Evolutionary conservation across 2,888 invertebrate genomes (phyloP).

Genomic region (Chydorus sphaericus): DNA sequence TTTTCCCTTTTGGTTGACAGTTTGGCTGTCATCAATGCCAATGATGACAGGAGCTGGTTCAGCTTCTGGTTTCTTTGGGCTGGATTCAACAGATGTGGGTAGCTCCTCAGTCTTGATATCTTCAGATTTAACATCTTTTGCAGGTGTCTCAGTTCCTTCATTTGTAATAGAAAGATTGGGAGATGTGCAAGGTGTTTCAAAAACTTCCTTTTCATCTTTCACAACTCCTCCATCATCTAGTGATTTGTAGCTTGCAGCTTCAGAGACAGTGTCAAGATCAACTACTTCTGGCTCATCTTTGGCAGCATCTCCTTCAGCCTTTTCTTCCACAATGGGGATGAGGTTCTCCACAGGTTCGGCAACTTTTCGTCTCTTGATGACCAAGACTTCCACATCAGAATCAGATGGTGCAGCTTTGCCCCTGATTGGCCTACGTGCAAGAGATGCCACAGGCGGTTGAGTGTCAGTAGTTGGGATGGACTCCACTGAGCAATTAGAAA

Average conservation of each 20-base stretch:
- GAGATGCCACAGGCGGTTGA: not conserved
- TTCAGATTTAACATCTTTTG: not conserved
- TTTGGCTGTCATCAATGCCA: not conserved
- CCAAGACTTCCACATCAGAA: not conserved
- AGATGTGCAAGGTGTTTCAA: no score
- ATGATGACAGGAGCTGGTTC: not conserved
- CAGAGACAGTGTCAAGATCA: no score
- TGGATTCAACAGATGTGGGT: not conserved
- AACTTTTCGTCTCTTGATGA: not conserved
- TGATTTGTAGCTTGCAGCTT: no score
- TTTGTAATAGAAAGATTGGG: not conserved
- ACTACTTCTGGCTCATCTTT: not conserved
- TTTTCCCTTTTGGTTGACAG: not conserved
- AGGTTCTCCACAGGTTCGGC: not conserved
- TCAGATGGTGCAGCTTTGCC: not conserved
- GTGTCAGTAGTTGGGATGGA: not conserved
- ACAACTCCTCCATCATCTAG: no score
- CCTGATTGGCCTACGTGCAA: not conserved
- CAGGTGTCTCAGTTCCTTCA: not conserved
- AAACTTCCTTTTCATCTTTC: no score
- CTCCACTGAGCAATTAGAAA: constrained; percentile 8
- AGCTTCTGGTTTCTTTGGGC: no score
- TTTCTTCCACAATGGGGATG: not conserved
- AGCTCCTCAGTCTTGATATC: not conserved
- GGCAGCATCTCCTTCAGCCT: not conserved